Evolutionary conservation across 2,113 vertebrate genomes (phyloP), one percentile per base, ranked within the genome.

Genomic region (Oostethus manadensis): DNA sequence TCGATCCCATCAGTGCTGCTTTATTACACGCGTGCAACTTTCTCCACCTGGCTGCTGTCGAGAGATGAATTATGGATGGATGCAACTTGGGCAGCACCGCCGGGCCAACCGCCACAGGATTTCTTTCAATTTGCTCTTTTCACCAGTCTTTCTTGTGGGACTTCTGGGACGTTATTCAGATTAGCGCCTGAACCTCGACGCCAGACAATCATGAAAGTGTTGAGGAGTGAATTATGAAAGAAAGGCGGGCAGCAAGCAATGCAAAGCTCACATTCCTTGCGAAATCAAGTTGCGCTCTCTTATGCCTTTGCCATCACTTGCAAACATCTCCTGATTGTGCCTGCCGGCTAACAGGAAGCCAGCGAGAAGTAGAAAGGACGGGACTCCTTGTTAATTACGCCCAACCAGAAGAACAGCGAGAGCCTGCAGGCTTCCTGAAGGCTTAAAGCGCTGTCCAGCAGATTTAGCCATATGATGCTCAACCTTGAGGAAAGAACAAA

Each of bases 11-110:
- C 77, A 70, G 68, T 57, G 58, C 65, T 44, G 70, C 55, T 77
- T 77, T 83, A 74, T 82, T 83, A 77, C 79, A 68, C 14, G 20
- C 60, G 61, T 64, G 74, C 60, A 82, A 80, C 77, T 79, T 81
- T 77, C 81, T 74, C 74, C 68, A 75, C 64, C 64, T 70, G 71
- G 2, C 74, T 71, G 78, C 78, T 72, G 74, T 74, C 51, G 66
- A 75, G 68, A 62, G 71, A 78, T 88, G 70, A 88, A 86, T 88
- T 85, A 88, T 86, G 84, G 84, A 85, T 83, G 66, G 73, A 79
- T 51, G 60, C 68, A 68, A 78, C 71, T 85, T 66, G 71, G 69
- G 74, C 68, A 22, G 65, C 55, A 46, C 63, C 14, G 59, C 51
- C 7, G 56, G 65, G 56, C 73, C 56, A 70, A 38, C 51, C 13